Evolutionary conservation across 2,113 vertebrate genomes (phyloP), one percentile per base, ranked within the genome.

Genomic region (Chionis minor): DNA sequence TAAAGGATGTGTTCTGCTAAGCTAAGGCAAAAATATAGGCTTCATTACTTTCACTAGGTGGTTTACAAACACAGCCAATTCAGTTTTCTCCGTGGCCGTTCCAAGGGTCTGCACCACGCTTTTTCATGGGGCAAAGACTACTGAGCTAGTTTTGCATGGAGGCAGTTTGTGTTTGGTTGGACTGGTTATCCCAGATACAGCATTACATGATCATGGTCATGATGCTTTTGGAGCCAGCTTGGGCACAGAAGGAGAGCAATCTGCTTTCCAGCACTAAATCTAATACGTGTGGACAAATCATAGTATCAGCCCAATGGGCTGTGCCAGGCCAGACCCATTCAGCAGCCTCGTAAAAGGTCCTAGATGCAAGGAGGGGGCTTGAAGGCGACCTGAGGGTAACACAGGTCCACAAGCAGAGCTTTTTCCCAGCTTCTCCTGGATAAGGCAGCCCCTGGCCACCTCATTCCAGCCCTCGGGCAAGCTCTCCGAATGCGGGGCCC

Each of bases 1-100:
- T 80, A 80, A 94, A 91, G 70, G 67, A 92, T 92, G 78, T 90
- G 51, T 82, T 86, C 78, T 94, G 42, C 66, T 83, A 89, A 87
- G 65, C 65, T 75, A 33, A 69, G 55, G 54, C 63, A 88, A 87
- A 85, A 94, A 94, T 86, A 78, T 5, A 88, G 45, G 51, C 55
- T 81, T 74, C 22, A 58, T 74, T 91, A 42, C 58, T 82, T 95
- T 81, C 54, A 45, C 35, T 77, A 69, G 44, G 14, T 15, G 8
- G 54, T 91, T 85, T 82, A 72, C 70, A 88, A 77, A 91, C 82
- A 65, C 14, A 65, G 35, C 30, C 73, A 56, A 20, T 88, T 85
- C 70, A 32, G 27, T 63, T 86, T 70, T 78, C 26, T 84, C 62
- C 85, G 61, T 75, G 62, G 45, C 51, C 49, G 8, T 59, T 77